Base-by-base conservation (phyloP, 2,888 invertebrate species). In the Hemithea aestivaria region DNA sequence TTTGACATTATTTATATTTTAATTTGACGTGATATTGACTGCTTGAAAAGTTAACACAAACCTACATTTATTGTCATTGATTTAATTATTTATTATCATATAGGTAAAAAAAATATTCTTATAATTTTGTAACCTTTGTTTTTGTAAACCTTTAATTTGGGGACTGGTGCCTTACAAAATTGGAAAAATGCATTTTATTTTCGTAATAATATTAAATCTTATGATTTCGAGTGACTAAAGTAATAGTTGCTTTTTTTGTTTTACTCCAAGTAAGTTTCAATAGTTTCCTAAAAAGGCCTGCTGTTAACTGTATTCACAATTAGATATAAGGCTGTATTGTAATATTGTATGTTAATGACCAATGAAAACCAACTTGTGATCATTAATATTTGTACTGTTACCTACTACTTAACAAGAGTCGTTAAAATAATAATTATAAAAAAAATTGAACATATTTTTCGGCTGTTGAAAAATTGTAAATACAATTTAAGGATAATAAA, bases 281-380 rank as follows among this genome's bases (percentile, higher is more conserved):
- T 58, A 60, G 61, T 69, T 73, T 66, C 68, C 62, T 64, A 64
- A 58, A 64, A 74, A 74, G 85, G 80, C 83, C 83, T 81, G 62
- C 80, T 84, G 84, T 84, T 85, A 81, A 67, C 52, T 77, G 85
- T 82, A 82, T 79, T 67, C 66, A 68, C 72, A 69, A 70, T 23
- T 42, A 42, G 41, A 83, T 80, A 54, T 85, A 85, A 87, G 87
- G 66, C 60, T 80, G 71, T 85, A 85, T 78, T 82, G 74, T 85
- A 87, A 85, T 75, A 69, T 67, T 69, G 83, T 87, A 85, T 84
- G 84, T 87, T 88, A 87, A 87, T 88, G 88, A 88, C 88, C 88
- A 88, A 88, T 88, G 88, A 88, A 88, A 87, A 88, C 88, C 87
- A 85, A 87, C 87, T 87, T 88, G 88, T 88, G 88, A 88, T 88